phyloP scores from a whole-genome alignment of 2,888 invertebrate genomes.

The Diadegma fenestrale region DNA sequence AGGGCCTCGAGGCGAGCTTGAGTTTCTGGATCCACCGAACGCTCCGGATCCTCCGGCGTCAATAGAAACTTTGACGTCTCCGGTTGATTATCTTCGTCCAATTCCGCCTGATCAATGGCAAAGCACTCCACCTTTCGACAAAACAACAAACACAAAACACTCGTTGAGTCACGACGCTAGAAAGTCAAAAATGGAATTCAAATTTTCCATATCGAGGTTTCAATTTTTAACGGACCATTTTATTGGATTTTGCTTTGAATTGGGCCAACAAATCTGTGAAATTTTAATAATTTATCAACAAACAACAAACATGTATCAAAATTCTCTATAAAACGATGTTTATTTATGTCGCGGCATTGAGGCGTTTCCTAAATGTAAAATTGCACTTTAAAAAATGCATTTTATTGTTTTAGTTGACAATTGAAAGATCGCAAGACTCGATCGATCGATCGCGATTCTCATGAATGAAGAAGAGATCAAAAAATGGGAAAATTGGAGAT shows the following conservation, averaged over 20 bases:
- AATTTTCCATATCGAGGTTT: neutral
- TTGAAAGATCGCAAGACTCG: neutral
- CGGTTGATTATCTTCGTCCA: constrained; percentile 88
- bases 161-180: neutral
- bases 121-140: constrained; percentile 89
- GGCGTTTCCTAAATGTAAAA: neutral
- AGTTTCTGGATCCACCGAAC: constrained; percentile 93
- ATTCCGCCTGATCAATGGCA: constrained; percentile 88
- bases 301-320: neutral
- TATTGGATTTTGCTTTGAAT: neutral
- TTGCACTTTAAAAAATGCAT: neutral
- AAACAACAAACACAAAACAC: constrained; percentile 26
- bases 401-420: neutral
- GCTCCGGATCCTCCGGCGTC: constrained; percentile 88
- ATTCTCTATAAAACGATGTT: neutral
- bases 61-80: constrained; percentile 89
- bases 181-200: neutral
- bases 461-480: neutral
- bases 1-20: constrained; percentile 96
- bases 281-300: neutral
- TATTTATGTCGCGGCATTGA: neutral
- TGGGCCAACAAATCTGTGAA: neutral
- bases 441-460: neutral
- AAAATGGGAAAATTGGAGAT: neutral
- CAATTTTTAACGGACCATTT: neutral